Percentiles rank a stretch among this genome's conserved stretches.
phyloP scores from a whole-genome alignment of 2,888 invertebrate genomes.

The Oithona nana region DNA sequence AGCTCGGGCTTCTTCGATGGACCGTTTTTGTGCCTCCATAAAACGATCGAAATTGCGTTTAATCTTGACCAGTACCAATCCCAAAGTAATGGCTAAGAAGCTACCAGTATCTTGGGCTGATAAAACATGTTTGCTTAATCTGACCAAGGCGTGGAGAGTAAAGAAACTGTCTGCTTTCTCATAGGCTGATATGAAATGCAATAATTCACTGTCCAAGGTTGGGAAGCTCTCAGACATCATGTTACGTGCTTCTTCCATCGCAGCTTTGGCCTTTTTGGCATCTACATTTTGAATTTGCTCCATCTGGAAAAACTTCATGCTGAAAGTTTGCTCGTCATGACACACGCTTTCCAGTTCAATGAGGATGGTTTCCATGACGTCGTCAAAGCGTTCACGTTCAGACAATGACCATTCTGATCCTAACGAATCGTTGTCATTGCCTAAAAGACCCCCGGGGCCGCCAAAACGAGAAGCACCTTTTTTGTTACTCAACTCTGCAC shows the following conservation, averaged over 20 bases:
- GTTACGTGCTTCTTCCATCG: conserved; percentile 47
- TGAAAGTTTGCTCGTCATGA: conserved; percentile 84
- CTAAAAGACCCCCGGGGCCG: neutral
- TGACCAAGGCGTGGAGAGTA: conserved; percentile 66
- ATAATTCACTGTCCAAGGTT: conserved; percentile 63
- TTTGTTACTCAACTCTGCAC: neutral
- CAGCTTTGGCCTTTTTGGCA: conserved; percentile 7
- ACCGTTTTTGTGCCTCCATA: conserved; percentile 60
- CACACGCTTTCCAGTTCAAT: conserved; percentile 76
- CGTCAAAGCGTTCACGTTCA: conserved; percentile 31
- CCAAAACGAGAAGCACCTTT: neutral
- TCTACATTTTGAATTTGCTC: conserved; percentile 29
- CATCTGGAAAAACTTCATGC: conserved; percentile 72
- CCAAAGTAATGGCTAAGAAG: conserved; percentile 69
- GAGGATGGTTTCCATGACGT: conserved; percentile 61
- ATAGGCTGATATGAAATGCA: conserved; percentile 65
- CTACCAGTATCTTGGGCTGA: conserved; percentile 68
- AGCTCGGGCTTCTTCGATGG: conserved; percentile 55
- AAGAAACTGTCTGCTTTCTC: conserved; percentile 7
- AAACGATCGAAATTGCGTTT: conserved; percentile 79
- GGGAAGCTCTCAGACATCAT: conserved; percentile 81
- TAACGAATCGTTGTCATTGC: conserved; percentile 8
- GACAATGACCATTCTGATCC: conserved; percentile 19
- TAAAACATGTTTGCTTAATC: conserved; percentile 78
- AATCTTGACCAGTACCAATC: conserved; percentile 62